A percentile compares a stretch with the other conserved stretches of the same genome.
Conservation (phyloP, 2,888 invertebrate genomes). For the Ischnura elegans region DNA sequence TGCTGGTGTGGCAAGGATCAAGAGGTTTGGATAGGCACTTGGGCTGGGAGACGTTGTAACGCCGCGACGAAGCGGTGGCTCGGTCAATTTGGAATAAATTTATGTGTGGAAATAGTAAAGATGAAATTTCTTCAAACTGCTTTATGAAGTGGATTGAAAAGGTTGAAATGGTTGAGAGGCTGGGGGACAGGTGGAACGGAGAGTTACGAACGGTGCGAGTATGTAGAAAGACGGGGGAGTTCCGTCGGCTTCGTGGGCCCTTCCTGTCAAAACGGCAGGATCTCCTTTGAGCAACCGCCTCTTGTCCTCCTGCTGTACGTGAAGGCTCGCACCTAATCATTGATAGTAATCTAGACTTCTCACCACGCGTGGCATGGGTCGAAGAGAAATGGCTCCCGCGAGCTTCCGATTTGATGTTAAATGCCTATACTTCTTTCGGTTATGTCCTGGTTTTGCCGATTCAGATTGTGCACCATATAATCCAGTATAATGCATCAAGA, state of each 20-base stretch:
- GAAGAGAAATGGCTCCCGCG: no score
- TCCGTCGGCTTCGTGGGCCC: neutral
- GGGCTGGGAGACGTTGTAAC: no score
- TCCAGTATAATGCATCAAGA: no score
- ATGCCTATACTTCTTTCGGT: no score
- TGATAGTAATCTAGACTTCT: neutral
- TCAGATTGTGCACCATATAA: no score
- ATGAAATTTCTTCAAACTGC: no score
- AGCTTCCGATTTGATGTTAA: no score
- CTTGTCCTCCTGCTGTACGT: neutral
- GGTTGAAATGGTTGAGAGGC: neutral
- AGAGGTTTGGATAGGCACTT: no score
- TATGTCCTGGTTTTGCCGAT: no score
- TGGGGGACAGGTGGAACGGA: neutral
- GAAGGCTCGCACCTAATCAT: neutral
- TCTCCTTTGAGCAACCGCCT: neutral
- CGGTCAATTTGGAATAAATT: neutral
- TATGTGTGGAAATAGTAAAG: neutral
- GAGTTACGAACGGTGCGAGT: neutral
- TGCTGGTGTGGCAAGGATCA: no score
- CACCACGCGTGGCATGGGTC: neutral
- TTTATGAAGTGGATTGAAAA: neutral
- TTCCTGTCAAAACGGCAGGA: neutral
- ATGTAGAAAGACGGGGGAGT: constrained; percentile 1
- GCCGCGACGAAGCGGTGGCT: no score